These are phyloP conservation scores for Hyperoplus immaculatus DNA, from an alignment of 2,797 vertebrate species.

Conservation along the genomic window DNA sequence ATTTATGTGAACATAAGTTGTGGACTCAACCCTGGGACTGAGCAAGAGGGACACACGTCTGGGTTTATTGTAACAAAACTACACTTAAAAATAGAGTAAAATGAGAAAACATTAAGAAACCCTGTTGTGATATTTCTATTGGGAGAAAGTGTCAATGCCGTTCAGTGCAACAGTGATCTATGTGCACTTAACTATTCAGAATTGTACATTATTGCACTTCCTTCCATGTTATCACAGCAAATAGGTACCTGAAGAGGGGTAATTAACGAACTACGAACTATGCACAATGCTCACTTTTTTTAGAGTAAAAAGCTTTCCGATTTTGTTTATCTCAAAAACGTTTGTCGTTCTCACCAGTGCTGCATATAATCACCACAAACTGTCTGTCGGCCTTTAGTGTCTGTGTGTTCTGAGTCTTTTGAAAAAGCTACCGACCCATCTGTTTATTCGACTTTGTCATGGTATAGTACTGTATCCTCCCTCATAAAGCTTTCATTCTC, in stretches of 20 bases:
- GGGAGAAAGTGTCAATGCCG: conserved; percentile 82
- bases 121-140: conserved; percentile 81
- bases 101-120: conserved; percentile 74
- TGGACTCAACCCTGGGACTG: conserved; percentile 84
- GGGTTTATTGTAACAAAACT: conserved; percentile 83
- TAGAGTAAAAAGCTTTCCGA: conserved; percentile 84
- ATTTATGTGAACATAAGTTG: conserved; percentile 78
- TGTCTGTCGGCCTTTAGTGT: conserved; percentile 80
- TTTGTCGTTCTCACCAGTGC: conserved; percentile 83
- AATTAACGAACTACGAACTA: conserved; percentile 87
- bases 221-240: conserved; percentile 86
- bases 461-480: conserved; percentile 71
- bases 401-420: conserved; percentile 76
- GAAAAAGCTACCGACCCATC: conserved; percentile 69
- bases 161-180: conserved; percentile 89
- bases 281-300: conserved; percentile 90
- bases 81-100: conserved; percentile 79
- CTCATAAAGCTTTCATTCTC: conserved; percentile 71
- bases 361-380: conserved; percentile 80
- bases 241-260: conserved; percentile 79
- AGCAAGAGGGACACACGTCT: conserved; percentile 71
- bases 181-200: conserved; percentile 83
- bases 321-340: conserved; percentile 75
- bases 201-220: conserved; percentile 87
- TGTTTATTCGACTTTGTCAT: conserved; percentile 67